Evolutionary conservation across 1,140 invertebrate genomes (phyloP), one percentile per base, ranked within the genome.

Genomic region (Holcopasites calliopsidis): DNA sequence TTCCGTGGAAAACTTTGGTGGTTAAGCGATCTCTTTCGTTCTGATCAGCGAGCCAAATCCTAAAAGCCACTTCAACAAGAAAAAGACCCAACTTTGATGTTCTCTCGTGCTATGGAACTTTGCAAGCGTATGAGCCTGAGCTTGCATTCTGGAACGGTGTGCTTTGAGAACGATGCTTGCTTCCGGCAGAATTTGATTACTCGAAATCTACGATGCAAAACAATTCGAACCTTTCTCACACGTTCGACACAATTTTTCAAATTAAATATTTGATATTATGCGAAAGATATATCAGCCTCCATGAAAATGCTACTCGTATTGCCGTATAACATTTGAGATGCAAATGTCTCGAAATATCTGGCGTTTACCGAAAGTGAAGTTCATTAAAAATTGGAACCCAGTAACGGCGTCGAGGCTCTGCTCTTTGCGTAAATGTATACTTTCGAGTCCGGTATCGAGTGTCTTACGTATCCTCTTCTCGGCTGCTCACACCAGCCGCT

Each of bases 401-500:
- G 33, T 10, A 13, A 44, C 52, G 26, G n/a, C 55, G 76, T 38
- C 26, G 33, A 31, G 38, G 28, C 21, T 18, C 8, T 40, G 16
- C 23, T 2, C 26, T 13, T 74, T 74, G 26, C 16, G 40, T 35
- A 65, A 64, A 47, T 18, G 31, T 55, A 42, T 62, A 58, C 47
- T 61, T 33, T 28, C 8, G 10, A 49, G 11, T 13, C 11, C 40
- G 13, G 18, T 44, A 50, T 38, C 44, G 47, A 6, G n/a, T n/a
- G 38, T 42, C 47, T 54, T 31, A 23, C 49, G 72, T 65, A 65
- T 35, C 49, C 21, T 64, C 44, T 62, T 61, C 35, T 21, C 57
- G 42, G 66, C 55, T 72, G 79, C 76, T 77, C 76, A 62, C 66
- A 66, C 55, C 58, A 44, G 79, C 55, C 75, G 64, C 58, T 38